Conservation (phyloP, 2,113 vertebrate genomes). For the Setophaga kirtlandii region DNA sequence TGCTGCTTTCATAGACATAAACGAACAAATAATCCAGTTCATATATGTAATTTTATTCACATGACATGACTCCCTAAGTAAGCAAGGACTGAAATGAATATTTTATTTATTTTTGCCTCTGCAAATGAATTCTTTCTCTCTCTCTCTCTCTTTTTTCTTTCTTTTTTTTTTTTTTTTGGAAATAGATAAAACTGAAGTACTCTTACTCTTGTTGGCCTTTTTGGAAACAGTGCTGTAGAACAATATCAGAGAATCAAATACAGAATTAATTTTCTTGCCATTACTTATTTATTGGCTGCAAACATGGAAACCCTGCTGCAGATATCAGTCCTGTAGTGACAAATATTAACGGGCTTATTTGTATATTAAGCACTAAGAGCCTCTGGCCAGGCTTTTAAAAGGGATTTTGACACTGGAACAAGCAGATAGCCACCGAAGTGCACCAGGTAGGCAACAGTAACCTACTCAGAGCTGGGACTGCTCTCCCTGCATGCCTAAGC, state of each 20-base stretch:
- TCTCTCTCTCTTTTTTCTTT: background rate
- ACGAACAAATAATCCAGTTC: background rate
- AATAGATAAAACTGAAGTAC: background rate
- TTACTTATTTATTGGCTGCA: slow-evolving; percentile 6
- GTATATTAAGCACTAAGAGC: background rate
- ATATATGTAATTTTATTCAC: background rate
- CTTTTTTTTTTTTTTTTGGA: background rate
- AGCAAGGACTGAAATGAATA: background rate
- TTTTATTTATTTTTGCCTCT: background rate
- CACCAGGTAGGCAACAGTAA: slow-evolving; percentile 1
- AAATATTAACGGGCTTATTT: slow-evolving; percentile 1
- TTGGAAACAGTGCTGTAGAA: background rate
- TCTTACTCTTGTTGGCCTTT: background rate
- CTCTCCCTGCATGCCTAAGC: background rate
- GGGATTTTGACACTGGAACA: slow-evolving; percentile 9
- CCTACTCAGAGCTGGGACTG: background rate
- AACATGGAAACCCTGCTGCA: background rate
- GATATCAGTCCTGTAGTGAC: background rate
- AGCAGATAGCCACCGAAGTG: background rate
- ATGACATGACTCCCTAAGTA: background rate
- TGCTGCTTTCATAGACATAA: background rate
- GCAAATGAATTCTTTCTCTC: background rate
- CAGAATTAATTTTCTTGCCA: background rate
- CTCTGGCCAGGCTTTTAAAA: slow-evolving; percentile 4
- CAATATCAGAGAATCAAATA: background rate